These are phyloP conservation scores for Watsonalla binaria DNA, from an alignment of 2,888 invertebrate species.

Conservation along the genomic window DNA sequence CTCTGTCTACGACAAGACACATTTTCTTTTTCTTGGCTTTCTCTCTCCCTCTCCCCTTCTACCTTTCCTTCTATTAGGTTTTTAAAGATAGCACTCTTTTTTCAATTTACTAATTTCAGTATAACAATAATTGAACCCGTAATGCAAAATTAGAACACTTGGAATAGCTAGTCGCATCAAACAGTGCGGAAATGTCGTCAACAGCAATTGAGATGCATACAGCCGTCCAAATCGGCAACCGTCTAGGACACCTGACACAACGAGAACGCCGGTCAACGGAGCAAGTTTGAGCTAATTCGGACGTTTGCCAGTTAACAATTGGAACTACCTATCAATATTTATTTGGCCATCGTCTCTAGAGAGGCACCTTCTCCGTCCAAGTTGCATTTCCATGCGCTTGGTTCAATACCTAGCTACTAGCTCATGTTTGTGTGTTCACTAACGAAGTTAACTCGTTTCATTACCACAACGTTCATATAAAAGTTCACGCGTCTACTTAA, in stretches of 20 bases:
- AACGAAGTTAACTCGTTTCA: background rate
- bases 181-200: constrained; percentile 15
- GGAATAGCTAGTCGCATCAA: constrained; percentile 5
- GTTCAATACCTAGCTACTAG: no score
- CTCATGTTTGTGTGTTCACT: background rate
- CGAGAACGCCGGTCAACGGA: constrained; percentile 42
- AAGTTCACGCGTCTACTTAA: constrained; percentile 38
- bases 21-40: no score
- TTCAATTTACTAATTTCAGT: no score
- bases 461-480: background rate
- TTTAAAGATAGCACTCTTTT: no score
- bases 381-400: background rate
- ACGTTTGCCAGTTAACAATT: constrained; percentile 44
- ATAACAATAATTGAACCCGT: no score
- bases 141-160: background rate
- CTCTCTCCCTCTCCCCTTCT: no score
- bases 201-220: constrained; percentile 11
- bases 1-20: no score
- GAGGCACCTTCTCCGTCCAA: background rate
- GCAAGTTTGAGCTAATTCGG: constrained; percentile 57
- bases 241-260: constrained; percentile 36
- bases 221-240: constrained; percentile 22
- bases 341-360: constrained; percentile 32
- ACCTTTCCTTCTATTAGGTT: no score
- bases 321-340: constrained; percentile 56